phyloP scores from a whole-genome alignment of 2,113 vertebrate genomes.

The Marmota monax region DNA sequence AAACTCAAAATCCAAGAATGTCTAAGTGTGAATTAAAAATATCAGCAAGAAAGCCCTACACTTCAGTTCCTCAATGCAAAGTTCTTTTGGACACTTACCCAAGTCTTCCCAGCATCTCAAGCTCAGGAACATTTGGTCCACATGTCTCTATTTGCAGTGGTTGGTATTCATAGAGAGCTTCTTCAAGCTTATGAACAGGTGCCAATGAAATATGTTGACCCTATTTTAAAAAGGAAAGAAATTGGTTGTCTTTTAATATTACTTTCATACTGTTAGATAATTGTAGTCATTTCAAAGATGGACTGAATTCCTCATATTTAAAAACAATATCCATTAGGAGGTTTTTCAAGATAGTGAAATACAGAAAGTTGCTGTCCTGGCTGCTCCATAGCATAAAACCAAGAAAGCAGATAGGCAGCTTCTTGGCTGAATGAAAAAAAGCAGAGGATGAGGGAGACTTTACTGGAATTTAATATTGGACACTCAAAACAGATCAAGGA shows the following conservation, averaged over 20 bases:
- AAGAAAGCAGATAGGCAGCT: no score
- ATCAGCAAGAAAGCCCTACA: constrained; percentile 12
- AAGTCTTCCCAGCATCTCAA: constrained; percentile 91
- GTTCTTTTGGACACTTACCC: constrained; percentile 89
- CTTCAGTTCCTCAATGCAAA: constrained; percentile 33
- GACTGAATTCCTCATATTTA: constrained; percentile 46
- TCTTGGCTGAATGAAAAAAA: no score
- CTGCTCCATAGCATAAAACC: no score
- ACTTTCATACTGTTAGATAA: constrained; percentile 1
- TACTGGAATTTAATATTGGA: no score
- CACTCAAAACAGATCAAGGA: no score
- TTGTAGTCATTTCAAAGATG: constrained; percentile 34
- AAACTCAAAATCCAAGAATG: constrained; percentile 50
- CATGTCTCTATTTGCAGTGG: constrained; percentile 92
- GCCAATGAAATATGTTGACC: constrained; percentile 94
- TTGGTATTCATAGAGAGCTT: constrained; percentile 93
- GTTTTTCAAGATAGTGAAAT: no score
- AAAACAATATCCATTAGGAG: background rate
- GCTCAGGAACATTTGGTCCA: constrained; percentile 93
- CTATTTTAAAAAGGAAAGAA: constrained; percentile 84
- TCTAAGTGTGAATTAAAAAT: background rate
- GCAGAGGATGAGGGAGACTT: no score
- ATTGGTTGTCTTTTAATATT: constrained; percentile 35
- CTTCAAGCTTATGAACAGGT: constrained; percentile 91
- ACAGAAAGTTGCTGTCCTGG: no score